A percentile compares a stretch with the other conserved stretches of the same genome.
Conservation (phyloP, 2,797 vertebrate genomes). For the Hemibagrus guttatus region DNA sequence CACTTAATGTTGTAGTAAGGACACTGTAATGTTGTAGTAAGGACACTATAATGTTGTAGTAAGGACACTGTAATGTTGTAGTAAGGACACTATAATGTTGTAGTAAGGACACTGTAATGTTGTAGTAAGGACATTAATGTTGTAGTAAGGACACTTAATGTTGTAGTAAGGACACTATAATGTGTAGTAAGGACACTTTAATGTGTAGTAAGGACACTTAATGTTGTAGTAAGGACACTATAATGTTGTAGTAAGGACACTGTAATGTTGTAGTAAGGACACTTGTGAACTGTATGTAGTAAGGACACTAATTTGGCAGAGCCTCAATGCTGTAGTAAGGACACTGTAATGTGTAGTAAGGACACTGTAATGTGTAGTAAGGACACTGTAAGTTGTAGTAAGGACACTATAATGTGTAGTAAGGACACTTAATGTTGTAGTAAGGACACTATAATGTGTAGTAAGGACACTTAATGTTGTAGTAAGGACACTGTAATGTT, state of each 20-base stretch:
- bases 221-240: too few relatives aligned
- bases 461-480: too few relatives aligned
- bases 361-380: neutral
- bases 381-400: neutral
- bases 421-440: neutral
- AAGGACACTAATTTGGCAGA: too few relatives aligned
- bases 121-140: neutral
- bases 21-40: neutral
- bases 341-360: neutral
- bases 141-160: too few relatives aligned
- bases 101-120: neutral
- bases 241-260: neutral
- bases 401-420: neutral
- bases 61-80: neutral
- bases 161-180: neutral
- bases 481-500: too few relatives aligned
- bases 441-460: too few relatives aligned
- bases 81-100: neutral
- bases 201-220: too few relatives aligned
- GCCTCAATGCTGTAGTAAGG: too few relatives aligned
- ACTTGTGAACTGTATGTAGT: neutral
- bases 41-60: neutral
- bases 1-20: neutral
- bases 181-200: too few relatives aligned
- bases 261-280: too few relatives aligned